Evolutionary conservation across 1,140 invertebrate species (phyloP).

Genomic region (Vanessa atalanta): DNA sequence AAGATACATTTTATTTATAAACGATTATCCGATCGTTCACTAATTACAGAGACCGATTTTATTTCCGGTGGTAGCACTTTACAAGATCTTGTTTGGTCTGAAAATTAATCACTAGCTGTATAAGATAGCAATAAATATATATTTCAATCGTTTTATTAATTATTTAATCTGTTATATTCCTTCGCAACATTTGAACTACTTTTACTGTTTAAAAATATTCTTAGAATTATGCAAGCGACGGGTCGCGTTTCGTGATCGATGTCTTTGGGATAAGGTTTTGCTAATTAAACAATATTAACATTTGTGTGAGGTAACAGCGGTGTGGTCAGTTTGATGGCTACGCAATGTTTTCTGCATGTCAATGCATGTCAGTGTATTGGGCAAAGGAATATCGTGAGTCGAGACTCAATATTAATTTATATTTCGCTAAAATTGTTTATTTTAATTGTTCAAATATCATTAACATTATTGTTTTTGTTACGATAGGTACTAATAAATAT

Average conservation of each 20-base stretch:
- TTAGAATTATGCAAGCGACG: constrained; percentile 54
- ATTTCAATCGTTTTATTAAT: constrained; percentile 2
- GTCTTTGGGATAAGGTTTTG: constrained; percentile 66
- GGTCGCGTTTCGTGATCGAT: constrained; percentile 71
- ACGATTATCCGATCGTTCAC: not conserved
- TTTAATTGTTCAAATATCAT: not conserved
- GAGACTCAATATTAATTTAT: constrained; percentile 28
- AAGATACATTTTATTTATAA: too few species aligned
- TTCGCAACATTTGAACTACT: constrained; percentile 57
- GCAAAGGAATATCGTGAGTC: constrained; percentile 42
- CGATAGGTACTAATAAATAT: too few species aligned
- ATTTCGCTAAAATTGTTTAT: constrained; percentile 1
- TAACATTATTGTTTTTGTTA: too few species aligned
- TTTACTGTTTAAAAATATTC: constrained; percentile 44
- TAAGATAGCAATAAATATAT: not conserved
- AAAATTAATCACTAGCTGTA: not conserved
- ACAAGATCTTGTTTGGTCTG: not conserved
- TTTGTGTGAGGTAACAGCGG: constrained; percentile 58
- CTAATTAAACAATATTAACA: constrained; percentile 74
- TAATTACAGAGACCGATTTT: not conserved
- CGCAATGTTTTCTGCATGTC: constrained; percentile 50
- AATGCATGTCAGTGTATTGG: constrained; percentile 47
- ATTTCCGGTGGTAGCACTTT: not conserved
- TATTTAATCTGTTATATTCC: constrained; percentile 39
- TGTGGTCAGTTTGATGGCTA: constrained; percentile 40